A percentile compares a stretch with the other conserved stretches of the same genome.
Evolutionary conservation across 2,113 vertebrate species (phyloP).

Genomic region (Amphilophus citrinellus): DNA sequence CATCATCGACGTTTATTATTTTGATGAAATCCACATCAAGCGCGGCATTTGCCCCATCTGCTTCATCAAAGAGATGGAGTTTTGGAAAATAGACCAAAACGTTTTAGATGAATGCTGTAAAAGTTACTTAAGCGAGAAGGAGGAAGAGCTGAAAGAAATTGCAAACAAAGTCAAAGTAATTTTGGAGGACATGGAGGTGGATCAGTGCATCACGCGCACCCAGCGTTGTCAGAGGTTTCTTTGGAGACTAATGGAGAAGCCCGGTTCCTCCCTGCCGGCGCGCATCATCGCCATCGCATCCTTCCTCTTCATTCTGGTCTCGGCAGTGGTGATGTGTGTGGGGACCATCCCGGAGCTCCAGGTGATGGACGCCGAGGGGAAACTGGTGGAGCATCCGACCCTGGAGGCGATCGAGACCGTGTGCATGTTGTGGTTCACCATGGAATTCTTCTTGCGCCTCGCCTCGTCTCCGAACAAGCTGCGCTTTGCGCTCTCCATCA

Average conservation of each 20-base stretch:
- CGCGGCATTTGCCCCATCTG: constrained; percentile 96
- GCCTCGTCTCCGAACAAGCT: constrained; percentile 91
- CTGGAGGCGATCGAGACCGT: constrained; percentile 93
- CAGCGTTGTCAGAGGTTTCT: constrained; percentile 89
- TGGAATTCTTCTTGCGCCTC: constrained; percentile 92
- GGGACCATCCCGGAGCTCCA: constrained; percentile 97
- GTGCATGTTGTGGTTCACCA: constrained; percentile 96
- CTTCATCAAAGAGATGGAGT: constrained; percentile 98
- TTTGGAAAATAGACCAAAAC: constrained; percentile 95
- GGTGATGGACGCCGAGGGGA: constrained; percentile 87
- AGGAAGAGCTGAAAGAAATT: constrained; percentile 94
- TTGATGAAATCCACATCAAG: constrained; percentile 96
- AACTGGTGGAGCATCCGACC: constrained; percentile 90
- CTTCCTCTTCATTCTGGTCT: constrained; percentile 91
- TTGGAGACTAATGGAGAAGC: constrained; percentile 97
- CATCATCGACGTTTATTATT: constrained; percentile 94
- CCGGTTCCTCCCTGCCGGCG: constrained; percentile 90
- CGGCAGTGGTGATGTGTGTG: constrained; percentile 94
- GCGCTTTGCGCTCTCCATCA: constrained; percentile 90
- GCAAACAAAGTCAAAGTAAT: constrained; percentile 92
- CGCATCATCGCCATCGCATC: constrained; percentile 90
- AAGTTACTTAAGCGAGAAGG: constrained; percentile 92
- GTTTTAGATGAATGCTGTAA: constrained; percentile 96
- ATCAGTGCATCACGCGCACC: constrained; percentile 83
- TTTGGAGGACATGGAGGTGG: constrained; percentile 90